Conservation (phyloP, 2,888 invertebrate genomes). For the Alloscopus bannaensis region DNA sequence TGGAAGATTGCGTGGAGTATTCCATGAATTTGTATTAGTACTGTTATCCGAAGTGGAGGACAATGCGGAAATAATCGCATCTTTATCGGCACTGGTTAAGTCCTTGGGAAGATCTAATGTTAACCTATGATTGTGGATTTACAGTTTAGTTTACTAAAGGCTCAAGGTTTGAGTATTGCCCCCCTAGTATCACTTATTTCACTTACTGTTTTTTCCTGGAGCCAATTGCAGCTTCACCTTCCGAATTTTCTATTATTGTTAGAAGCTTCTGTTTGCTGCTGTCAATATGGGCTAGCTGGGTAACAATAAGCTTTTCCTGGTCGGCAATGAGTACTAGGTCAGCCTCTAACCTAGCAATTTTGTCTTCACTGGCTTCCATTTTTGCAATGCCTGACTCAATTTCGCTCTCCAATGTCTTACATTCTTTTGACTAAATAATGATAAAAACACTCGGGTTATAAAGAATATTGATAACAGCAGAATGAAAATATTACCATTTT, state of each 20-base stretch:
- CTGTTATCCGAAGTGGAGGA: conserved; percentile 55
- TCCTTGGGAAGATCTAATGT: conserved; percentile 48
- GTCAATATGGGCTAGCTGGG: conserved; percentile 71
- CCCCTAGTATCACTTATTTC: not conserved
- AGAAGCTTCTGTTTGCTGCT: conserved; percentile 72
- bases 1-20: conserved; percentile 35
- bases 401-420: conserved; percentile 64
- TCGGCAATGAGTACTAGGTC: conserved; percentile 71
- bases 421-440: conserved; percentile 42
- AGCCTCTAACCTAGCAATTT: conserved; percentile 68
- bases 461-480: not conserved
- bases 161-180: too few species aligned
- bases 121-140: conserved; percentile 32
- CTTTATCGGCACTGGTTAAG: conserved; percentile 12
- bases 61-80: conserved; percentile 54
- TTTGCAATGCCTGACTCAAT: conserved; percentile 68
- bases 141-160: conserved; percentile 5
- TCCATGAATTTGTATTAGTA: conserved; percentile 34
- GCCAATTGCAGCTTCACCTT: conserved; percentile 62
- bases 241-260: conserved; percentile 72
- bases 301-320: conserved; percentile 71
- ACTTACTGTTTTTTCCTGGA: conserved; percentile 45
- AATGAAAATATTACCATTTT: not conserved
- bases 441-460: not conserved
- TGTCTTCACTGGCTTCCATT: conserved; percentile 69